Conservation (phyloP, 1,140 invertebrate species). For the Aethina tumida region DNA sequence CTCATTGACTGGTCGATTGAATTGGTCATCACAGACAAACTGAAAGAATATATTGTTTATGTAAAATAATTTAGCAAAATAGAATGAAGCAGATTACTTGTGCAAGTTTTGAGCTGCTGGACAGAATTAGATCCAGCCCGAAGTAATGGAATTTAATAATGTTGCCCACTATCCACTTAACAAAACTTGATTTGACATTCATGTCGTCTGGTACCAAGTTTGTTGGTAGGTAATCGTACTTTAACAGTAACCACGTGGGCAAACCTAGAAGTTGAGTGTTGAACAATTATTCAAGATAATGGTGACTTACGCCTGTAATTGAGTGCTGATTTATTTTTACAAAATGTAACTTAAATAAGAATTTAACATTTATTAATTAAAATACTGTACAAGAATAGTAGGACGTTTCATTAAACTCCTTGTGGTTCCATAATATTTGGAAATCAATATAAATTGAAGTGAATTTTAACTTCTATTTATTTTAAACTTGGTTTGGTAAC, state of each 20-base stretch:
- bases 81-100: neutral
- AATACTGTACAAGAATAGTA: too few species aligned
- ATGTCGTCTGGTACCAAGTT: slow-evolving; percentile 12
- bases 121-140: neutral
- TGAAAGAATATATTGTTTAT: slow-evolving; percentile 8
- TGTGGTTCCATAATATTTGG: too few species aligned
- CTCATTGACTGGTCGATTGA: slow-evolving; percentile 21
- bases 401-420: too few species aligned
- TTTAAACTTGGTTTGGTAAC: too few species aligned
- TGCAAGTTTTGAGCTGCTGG: neutral
- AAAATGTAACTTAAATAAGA: too few species aligned
- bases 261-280: slow-evolving; percentile 8
- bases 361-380: too few species aligned
- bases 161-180: slow-evolving; percentile 6
- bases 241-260: slow-evolving; percentile 8
- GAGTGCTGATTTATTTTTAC: too few species aligned
- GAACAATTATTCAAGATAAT: too few species aligned
- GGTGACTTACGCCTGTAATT: too few species aligned
- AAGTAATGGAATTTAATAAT: slow-evolving; percentile 10
- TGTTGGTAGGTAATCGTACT: slow-evolving; percentile 12
- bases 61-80: neutral
- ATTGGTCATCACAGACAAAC: slow-evolving; percentile 26
- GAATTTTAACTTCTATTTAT: too few species aligned
- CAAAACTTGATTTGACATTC: slow-evolving; percentile 8
- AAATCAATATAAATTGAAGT: too few species aligned